A percentile compares a stretch with the other conserved stretches of the same genome.
phyloP scores from a whole-genome alignment of 2,888 invertebrate genomes.

The Oconnorella tubifera region DNA sequence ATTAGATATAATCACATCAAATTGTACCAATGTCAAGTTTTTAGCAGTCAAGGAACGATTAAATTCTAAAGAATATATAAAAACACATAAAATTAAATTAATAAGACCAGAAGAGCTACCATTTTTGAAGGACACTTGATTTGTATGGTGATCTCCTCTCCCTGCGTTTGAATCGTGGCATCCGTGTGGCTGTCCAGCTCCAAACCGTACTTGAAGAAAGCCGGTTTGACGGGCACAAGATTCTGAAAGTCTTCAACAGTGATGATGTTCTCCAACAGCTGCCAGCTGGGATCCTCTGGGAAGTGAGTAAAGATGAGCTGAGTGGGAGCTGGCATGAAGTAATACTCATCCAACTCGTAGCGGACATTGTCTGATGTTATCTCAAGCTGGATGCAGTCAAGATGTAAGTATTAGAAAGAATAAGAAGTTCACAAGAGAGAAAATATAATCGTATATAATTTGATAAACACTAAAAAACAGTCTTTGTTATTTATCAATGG shows the following conservation, averaged over 20 bases:
- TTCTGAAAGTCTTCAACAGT: conserved; percentile 54
- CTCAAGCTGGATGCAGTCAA: no score
- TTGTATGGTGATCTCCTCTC: conserved; percentile 50
- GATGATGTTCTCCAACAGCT: conserved; percentile 50
- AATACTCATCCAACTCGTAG: conserved; percentile 55
- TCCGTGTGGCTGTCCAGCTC: conserved; percentile 54
- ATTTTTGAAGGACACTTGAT: conserved; percentile 50
- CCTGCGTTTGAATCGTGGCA: conserved; percentile 50
- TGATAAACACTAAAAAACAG: no score
- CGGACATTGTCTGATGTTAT: conserved; percentile 47
- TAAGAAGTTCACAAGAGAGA: no score
- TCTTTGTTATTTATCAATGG: no score
- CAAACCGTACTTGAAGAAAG: conserved; percentile 56
- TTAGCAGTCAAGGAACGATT: no score
- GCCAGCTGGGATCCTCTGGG: conserved; percentile 51
- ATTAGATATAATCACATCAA: no score
- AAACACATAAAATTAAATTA: no score
- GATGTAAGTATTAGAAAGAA: no score
- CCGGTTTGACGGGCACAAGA: conserved; percentile 56
- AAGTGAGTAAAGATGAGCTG: conserved; percentile 52
- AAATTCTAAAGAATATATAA: no score
- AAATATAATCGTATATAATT: no score
- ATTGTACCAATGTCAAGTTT: no score
- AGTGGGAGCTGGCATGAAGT: conserved; percentile 55
- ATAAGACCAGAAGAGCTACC: no score